Conservation (phyloP, 1,140 invertebrate genomes). For the Habropoda laboriosa region DNA sequence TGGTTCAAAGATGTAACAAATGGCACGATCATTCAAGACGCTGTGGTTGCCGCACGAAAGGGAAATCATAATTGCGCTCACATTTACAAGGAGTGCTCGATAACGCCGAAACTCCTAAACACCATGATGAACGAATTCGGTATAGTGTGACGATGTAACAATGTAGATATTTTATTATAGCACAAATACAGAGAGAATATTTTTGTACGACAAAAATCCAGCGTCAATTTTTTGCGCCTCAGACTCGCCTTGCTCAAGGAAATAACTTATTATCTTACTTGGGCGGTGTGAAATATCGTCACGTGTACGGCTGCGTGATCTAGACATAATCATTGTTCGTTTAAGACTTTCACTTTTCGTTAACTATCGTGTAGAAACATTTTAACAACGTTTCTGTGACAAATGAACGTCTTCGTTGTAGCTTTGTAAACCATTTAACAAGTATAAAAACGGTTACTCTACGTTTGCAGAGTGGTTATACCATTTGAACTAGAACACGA, state of each 20-base stretch:
- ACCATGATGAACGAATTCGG: constrained; percentile 61
- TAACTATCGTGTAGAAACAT: constrained; percentile 13
- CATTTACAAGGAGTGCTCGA: constrained; percentile 56
- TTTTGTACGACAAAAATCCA: background rate
- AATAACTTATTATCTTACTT: constrained; percentile 57
- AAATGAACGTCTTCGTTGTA: background rate
- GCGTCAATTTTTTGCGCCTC: background rate
- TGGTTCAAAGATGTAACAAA: constrained; percentile 71
- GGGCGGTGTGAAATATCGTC: constrained; percentile 60
- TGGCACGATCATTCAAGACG: constrained; percentile 74
- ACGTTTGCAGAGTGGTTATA: background rate
- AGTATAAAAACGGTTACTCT: background rate
- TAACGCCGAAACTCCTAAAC: constrained; percentile 54
- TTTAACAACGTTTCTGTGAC: background rate
- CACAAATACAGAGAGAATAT: background rate
- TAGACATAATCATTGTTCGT: background rate
- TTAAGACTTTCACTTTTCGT: constrained; percentile 57
- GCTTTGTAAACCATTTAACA: background rate
- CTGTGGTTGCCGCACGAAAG: constrained; percentile 64
- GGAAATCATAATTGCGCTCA: constrained; percentile 54
- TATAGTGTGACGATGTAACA: constrained; percentile 39
- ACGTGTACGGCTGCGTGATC: constrained; percentile 26
- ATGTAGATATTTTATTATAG: background rate
- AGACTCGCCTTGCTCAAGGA: background rate
- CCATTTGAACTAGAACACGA: background rate